phyloP scores from a whole-genome alignment of 2,797 vertebrate genomes.

The Pelochelys cantorii region DNA sequence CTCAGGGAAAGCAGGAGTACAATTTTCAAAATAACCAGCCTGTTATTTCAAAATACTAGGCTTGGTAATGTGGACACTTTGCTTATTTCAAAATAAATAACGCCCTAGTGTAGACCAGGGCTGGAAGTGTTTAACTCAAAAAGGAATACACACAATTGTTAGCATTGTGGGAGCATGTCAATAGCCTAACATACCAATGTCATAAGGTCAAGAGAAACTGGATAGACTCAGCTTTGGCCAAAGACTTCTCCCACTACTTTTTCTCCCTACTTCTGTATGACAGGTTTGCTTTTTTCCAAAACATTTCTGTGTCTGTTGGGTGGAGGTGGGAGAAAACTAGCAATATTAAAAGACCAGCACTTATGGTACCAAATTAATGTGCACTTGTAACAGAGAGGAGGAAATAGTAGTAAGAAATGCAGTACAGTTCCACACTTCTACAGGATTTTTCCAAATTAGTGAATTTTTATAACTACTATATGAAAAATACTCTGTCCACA shows the following conservation, averaged over 20 bases:
- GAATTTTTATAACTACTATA: background rate
- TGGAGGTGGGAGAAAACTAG: background rate
- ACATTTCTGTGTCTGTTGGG: background rate
- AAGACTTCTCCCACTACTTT: rapidly evolving
- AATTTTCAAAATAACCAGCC: too few species aligned
- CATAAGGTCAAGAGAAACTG: constrained; percentile 1
- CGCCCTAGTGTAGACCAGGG: too few species aligned
- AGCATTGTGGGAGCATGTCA: background rate
- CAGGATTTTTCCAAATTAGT: background rate
- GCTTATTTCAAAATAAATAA: too few species aligned
- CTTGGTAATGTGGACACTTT: too few species aligned
- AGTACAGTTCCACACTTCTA: background rate
- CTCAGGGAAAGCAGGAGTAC: too few species aligned
- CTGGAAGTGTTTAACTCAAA: background rate
- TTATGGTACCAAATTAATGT: background rate
- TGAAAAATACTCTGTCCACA: constrained; percentile 22
- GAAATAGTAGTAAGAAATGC: background rate
- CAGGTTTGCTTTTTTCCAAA: background rate
- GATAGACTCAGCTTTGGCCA: background rate
- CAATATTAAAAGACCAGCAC: background rate
- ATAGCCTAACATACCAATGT: background rate
- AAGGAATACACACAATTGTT: background rate
- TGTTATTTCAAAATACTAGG: too few species aligned
- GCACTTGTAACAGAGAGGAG: background rate
- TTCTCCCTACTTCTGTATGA: background rate